A percentile compares a stretch with the other conserved stretches of the same genome.
Conservation (phyloP, 2,113 vertebrate species). For the Scolopax mira region DNA sequence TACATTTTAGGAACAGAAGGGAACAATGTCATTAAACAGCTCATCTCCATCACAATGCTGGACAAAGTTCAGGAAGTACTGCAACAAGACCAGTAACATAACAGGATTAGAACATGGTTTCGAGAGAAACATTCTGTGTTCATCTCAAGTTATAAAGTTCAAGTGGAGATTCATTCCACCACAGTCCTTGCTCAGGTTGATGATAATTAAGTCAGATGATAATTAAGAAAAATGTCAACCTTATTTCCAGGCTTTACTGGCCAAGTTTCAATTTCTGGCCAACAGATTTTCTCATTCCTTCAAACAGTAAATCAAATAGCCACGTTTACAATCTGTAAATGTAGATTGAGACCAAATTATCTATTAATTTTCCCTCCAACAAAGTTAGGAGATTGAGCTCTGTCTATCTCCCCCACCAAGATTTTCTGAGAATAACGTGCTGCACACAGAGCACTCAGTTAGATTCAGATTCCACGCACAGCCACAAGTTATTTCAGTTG, state of each 20-base stretch:
- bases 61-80: neutral
- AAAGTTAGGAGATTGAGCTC: neutral
- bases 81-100: neutral
- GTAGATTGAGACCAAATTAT: neutral
- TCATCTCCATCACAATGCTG: neutral
- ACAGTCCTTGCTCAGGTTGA: neutral
- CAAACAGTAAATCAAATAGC: neutral
- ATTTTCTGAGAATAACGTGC: neutral
- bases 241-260: neutral
- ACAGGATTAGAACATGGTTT: neutral
- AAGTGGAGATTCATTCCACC: neutral
- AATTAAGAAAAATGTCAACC: neutral
- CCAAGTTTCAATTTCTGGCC: neutral
- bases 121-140: neutral
- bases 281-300: neutral
- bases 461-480: neutral
- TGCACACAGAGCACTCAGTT: neutral
- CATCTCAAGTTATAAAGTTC: neutral
- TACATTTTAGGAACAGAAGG: neutral
- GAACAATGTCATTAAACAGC: neutral
- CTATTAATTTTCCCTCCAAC: neutral
- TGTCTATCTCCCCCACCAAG: neutral
- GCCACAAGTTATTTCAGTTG: neutral
- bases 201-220: neutral
- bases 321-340: neutral